Evolutionary conservation across 2,113 vertebrate species (phyloP).

Genomic region (Rissa tridactyla): DNA sequence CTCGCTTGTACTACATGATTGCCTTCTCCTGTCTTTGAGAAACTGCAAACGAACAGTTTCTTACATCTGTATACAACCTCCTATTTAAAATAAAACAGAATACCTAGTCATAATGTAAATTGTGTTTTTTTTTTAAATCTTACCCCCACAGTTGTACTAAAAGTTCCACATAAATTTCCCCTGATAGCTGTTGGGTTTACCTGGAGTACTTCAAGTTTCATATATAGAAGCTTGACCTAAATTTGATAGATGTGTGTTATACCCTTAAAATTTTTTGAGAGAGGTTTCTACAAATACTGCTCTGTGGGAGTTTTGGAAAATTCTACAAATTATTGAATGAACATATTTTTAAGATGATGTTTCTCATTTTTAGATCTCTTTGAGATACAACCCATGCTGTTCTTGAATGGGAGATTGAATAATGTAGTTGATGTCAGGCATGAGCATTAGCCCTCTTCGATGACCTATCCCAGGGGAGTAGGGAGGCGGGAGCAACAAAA

Average conservation of each 20-base stretch:
- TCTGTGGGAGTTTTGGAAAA: not conserved
- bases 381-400: not conserved
- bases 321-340: not conserved
- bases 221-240: not conserved
- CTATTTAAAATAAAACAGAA: not conserved
- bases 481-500: not conserved
- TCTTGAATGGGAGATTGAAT: not conserved
- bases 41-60: not conserved
- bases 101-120: not conserved
- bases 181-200: not conserved
- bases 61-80: not conserved
- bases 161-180: not conserved
- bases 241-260: not conserved
- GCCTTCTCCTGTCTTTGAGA: not conserved
- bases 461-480: accelerated
- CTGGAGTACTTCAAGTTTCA: not conserved
- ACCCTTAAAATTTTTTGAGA: not conserved
- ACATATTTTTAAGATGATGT: not conserved
- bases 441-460: not conserved
- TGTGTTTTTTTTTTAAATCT: not conserved
- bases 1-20: not conserved
- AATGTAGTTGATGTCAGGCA: not conserved
- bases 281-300: not conserved
- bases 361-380: not conserved
- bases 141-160: not conserved